Evolutionary conservation across 2,888 invertebrate species (phyloP), one percentile per base, ranked within the genome.

Genomic region (Drosophila demipolita): DNA sequence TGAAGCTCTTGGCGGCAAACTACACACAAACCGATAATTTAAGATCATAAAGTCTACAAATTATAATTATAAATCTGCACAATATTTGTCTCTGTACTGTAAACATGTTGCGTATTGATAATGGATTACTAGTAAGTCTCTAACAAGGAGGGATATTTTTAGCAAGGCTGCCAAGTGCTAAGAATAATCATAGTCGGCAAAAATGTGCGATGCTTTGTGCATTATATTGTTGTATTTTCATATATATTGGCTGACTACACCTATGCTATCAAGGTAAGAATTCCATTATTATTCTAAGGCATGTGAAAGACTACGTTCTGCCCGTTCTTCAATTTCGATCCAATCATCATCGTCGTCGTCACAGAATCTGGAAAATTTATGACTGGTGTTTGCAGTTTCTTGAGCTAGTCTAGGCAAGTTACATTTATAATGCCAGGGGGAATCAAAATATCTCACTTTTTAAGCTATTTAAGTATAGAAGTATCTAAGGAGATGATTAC

Each of bases 31-130:
- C n/a, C 26, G 50, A 70, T 54, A 70, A 83, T 73, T 81, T 73
- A 83, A 79, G 68, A 78, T 66, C 54, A 55, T 15, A 81, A 86
- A 84, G 80, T 89, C 80, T 78, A 85, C 71, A 69, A 80, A 78
- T 75, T 76, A 71, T 73, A 63, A 71, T 50, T 55, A 65, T 69
- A 67, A 54, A 74, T 45, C 45, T 45, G 45, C 23, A 45, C 23
- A 45, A 15, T 15, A 8, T 23, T 45, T 45, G 23, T 45, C 23
- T 45, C 23, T 45, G 7, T 45, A 45, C 15, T 23, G 23, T 15
- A 45, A 45, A 8, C 23, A 15, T 45, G 45, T 45, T 45, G 15
- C 4, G 15, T 15, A 8, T 23, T 20, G 23, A 45, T 45, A 8
- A 23, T 45, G 3, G 7, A 23, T 9, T n/a, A n/a, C 40, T 40